Evolutionary conservation across 2,113 vertebrate species (phyloP), one percentile per base, ranked within the genome.

Genomic region (Eclectus roratus): DNA sequence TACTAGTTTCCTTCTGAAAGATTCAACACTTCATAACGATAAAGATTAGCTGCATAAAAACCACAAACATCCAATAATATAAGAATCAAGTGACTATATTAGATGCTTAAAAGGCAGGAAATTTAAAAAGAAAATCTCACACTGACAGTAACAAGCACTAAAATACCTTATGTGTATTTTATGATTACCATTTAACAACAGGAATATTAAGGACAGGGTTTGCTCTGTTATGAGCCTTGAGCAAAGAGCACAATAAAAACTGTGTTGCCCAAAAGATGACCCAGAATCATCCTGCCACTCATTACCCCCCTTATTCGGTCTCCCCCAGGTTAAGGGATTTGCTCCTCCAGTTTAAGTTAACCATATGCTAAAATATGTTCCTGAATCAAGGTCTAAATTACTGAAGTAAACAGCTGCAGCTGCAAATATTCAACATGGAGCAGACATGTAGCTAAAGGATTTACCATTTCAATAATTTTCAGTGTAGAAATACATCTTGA

Each of bases 321-420:
- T 86, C 77, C n/a, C 47, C 84, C 28, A 78, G 80, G 74, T 80
- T 90, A 83, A 78, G 21, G 35, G 60, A 91, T 71, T 77, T 50
- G 60, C 15, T 90, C 19, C 72, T 85, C 64, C 91, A 68, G 64
- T 78, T 95, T 93, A 95, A 95, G 85, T 93, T 93, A 94, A 91
- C 85, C n/a, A 88, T 55, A 90, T 90, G 90, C 55, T 93, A 85
- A 95, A 93, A 70, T 43, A 65, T 49, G 37, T 53, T 93, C 46
- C 60, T 6, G 10, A 95, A 88, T 64, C 47, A 83, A 94, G 68
- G 43, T 61, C 80, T 74, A 80, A 94, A 89, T 88, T 85, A 78
- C 71, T 66, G 66, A 88, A 88, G 53, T 80, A 96, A 96, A 94
- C 85, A 96, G 90, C 92, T 88, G 68, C 72, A 93, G 91, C 90